Percentiles rank a stretch among this genome's conserved stretches.
These are phyloP conservation scores for Phylloscopus trochiloides DNA, from an alignment of 2,113 vertebrate genomes.

Conservation along the genomic window DNA sequence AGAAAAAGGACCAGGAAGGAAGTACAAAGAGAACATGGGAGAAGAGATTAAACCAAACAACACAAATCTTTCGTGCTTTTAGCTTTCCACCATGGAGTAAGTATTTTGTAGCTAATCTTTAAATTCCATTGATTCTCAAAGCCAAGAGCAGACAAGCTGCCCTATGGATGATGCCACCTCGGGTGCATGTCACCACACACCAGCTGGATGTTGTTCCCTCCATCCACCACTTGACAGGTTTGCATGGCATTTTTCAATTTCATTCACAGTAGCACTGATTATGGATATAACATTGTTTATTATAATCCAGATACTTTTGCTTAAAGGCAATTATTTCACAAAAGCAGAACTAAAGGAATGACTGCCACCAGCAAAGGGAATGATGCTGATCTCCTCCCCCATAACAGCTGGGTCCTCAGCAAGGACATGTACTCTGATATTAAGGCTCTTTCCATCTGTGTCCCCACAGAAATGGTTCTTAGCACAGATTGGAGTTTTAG, in stretches of 20 bases:
- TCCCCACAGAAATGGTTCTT: neutral
- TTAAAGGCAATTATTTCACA: neutral
- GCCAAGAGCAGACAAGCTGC: neutral
- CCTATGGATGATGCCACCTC: neutral
- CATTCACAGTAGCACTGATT: neutral
- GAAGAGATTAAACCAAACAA: neutral
- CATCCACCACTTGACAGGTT: neutral
- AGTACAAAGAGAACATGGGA: neutral
- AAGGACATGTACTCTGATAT: neutral
- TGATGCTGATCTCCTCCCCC: neutral
- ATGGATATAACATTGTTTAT: neutral
- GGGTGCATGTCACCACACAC: neutral
- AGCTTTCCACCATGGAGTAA: rapidly evolving
- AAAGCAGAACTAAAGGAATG: neutral
- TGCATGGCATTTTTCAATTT: neutral
- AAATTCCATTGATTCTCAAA: neutral
- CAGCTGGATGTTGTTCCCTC: neutral
- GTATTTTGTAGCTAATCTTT: neutral
- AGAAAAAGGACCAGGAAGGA: neutral
- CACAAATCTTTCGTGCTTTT: neutral
- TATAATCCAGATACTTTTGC: neutral
- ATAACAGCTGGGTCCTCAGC: neutral
- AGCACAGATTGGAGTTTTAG: neutral
- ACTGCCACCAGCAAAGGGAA: neutral
- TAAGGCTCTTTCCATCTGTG: neutral